Percentiles rank a stretch among this genome's conserved stretches.
Evolutionary conservation across 2,888 invertebrate genomes (phyloP).

Genomic region (Harpalus rubripes): DNA sequence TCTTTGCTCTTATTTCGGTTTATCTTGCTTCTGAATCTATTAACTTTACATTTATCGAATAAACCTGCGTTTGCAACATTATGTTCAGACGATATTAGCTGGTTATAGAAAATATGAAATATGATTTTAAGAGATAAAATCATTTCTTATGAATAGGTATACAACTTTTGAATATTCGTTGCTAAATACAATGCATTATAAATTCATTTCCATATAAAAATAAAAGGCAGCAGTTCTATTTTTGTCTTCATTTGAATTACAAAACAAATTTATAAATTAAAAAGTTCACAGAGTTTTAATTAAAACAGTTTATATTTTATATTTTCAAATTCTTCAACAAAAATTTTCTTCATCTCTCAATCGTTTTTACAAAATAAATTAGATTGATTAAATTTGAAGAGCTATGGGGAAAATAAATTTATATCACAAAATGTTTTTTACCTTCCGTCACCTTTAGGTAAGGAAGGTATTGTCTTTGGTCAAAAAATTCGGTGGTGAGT

Average conservation of each 20-base stretch:
- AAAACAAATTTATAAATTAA: background rate
- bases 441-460: too few relatives aligned
- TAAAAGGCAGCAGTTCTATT: background rate
- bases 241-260: background rate
- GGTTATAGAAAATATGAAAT: background rate
- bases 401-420: too few relatives aligned
- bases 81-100: background rate
- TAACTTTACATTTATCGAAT: constrained; percentile 41
- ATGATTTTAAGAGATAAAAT: background rate
- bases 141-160: background rate
- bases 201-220: background rate
- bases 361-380: background rate
- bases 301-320: background rate
- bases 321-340: background rate
- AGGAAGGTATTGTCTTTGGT: too few relatives aligned
- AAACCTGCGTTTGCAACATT: background rate
- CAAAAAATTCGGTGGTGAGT: too few relatives aligned
- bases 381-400: too few relatives aligned
- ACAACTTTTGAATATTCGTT: background rate
- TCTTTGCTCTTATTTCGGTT: constrained; percentile 45
- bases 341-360: background rate
- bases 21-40: constrained; percentile 43
- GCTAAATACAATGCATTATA: background rate
- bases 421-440: too few relatives aligned
- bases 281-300: background rate